Evolutionary conservation across 1,140 invertebrate species (phyloP).

Genomic region (Hydropsyche tenuis): DNA sequence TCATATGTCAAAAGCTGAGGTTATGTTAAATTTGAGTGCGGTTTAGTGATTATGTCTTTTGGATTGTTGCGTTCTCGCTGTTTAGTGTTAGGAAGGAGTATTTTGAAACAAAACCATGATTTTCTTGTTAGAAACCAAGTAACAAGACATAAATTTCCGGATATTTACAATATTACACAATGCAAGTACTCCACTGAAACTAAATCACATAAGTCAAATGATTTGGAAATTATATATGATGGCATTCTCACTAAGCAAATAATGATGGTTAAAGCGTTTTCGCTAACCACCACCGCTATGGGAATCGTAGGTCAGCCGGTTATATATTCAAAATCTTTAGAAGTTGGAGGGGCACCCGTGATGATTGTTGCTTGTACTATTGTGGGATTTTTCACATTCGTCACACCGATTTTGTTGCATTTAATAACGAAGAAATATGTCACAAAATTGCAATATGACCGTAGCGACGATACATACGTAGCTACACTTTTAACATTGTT

Average conservation of each 20-base stretch:
- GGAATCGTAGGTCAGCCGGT: conserved; percentile 77
- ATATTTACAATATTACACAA: neutral
- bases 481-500: conserved; percentile 73
- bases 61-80: neutral
- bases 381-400: conserved; percentile 80
- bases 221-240: neutral
- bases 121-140: neutral
- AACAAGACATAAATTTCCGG: too few relatives aligned
- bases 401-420: conserved; percentile 84
- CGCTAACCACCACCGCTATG: conserved; percentile 73
- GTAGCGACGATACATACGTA: conserved; percentile 67
- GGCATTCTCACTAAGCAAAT: conserved; percentile 2
- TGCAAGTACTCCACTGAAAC: neutral
- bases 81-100: neutral
- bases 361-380: conserved; percentile 68
- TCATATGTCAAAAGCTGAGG: too few relatives aligned
- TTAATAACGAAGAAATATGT: conserved; percentile 87
- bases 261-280: conserved; percentile 76
- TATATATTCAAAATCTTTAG: conserved; percentile 67
- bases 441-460: conserved; percentile 75
- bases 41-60: too few relatives aligned
- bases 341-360: conserved; percentile 63
- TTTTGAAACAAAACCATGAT: neutral
- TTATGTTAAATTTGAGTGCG: too few relatives aligned
- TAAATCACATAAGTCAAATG: neutral